phyloP scores from a whole-genome alignment of 2,888 invertebrate species.

The Tortricodes alternella region DNA sequence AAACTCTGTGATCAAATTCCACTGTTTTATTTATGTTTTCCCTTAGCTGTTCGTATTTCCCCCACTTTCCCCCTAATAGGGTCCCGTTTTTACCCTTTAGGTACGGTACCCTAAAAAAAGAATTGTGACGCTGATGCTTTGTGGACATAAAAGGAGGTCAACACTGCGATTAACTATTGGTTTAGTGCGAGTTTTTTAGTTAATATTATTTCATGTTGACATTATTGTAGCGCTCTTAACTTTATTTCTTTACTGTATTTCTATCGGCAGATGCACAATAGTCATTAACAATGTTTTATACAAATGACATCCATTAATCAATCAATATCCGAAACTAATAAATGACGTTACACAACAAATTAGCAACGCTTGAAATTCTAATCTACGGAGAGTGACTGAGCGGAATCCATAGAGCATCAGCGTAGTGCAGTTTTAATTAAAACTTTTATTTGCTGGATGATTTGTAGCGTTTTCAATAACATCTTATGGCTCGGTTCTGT shows the following conservation, averaged over 20 bases:
- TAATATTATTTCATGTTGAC: not conserved
- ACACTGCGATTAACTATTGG: not conserved
- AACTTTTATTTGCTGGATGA: slow-evolving; percentile 70
- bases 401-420: slow-evolving; percentile 59
- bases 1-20: too few species aligned
- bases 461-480: slow-evolving; percentile 60
- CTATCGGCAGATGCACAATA: not conserved
- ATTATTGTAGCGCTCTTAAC: not conserved
- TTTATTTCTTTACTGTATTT: too few species aligned
- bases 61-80: too few species aligned
- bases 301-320: slow-evolving; percentile 27
- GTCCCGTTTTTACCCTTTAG: too few species aligned
- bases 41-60: too few species aligned
- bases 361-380: slow-evolving; percentile 69
- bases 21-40: too few species aligned
- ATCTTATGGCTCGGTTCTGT: slow-evolving; percentile 38
- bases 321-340: slow-evolving; percentile 64
- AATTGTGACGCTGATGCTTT: slow-evolving; percentile 26
- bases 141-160: slow-evolving; percentile 13
- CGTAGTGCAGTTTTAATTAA: slow-evolving; percentile 69
- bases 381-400: slow-evolving; percentile 71
- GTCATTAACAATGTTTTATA: not conserved
- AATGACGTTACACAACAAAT: slow-evolving; percentile 66
- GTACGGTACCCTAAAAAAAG: too few species aligned
- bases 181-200: not conserved